Percentiles rank a stretch among this genome's conserved stretches.
phyloP scores from a whole-genome alignment of 2,888 invertebrate genomes.

The Caenorhabditis sulstoni region DNA sequence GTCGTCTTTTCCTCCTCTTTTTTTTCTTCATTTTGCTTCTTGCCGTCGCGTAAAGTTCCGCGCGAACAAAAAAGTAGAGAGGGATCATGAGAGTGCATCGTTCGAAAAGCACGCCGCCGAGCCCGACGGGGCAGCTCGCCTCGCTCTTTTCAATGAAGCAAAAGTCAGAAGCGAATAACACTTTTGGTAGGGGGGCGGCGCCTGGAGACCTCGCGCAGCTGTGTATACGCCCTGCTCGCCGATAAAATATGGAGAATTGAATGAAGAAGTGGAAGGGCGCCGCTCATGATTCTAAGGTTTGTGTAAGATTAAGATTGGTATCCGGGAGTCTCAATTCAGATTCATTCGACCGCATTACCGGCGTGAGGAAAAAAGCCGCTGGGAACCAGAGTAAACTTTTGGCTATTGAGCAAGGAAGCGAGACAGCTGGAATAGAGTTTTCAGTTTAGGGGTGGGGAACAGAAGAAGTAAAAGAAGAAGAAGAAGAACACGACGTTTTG shows the following conservation, averaged over 20 bases:
- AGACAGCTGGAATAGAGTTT: background rate
- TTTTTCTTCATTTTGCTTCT: slow-evolving; percentile 6
- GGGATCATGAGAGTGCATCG: slow-evolving; percentile 35
- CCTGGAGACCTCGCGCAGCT: slow-evolving; percentile 35
- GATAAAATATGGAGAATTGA: slow-evolving; percentile 43
- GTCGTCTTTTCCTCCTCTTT: background rate
- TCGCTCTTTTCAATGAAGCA: slow-evolving; percentile 19
- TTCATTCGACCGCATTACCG: slow-evolving; percentile 56
- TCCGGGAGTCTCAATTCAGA: slow-evolving; percentile 39
- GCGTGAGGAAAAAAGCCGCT: slow-evolving; percentile 36
- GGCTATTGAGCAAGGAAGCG: background rate
- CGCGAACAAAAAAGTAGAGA: slow-evolving; percentile 15
- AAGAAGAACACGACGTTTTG: background rate
- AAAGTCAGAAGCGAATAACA: slow-evolving; percentile 49
- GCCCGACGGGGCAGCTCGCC: background rate
- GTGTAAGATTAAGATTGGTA: slow-evolving; percentile 52
- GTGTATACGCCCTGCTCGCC: slow-evolving; percentile 33
- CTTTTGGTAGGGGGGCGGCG: slow-evolving; percentile 57
- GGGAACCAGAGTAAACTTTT: slow-evolving; percentile 38
- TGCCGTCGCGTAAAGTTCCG: slow-evolving; percentile 12
- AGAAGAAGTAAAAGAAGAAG: background rate
- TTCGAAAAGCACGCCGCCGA: slow-evolving; percentile 22
- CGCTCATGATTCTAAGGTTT: slow-evolving; percentile 51
- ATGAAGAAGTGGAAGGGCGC: slow-evolving; percentile 36
- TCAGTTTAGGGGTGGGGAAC: slow-evolving; percentile 2